Conservation (phyloP, 2,888 invertebrate genomes). For the Calliopum simillimum region DNA sequence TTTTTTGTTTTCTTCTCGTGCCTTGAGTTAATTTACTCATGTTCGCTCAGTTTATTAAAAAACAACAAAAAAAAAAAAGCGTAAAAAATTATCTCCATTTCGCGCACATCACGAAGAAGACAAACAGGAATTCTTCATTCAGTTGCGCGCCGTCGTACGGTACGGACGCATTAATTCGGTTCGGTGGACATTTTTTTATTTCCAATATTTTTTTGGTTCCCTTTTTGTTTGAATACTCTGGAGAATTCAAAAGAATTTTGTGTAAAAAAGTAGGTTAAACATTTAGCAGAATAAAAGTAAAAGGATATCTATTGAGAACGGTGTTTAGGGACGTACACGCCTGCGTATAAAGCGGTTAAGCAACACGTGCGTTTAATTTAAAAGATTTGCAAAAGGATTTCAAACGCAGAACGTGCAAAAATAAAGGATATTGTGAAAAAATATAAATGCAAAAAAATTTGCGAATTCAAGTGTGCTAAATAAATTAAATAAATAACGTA, state of each 20-base stretch:
- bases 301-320: not conserved
- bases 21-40: constrained; percentile 12
- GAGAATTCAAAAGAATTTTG: constrained; percentile 15
- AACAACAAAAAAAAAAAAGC: not conserved
- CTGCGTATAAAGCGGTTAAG: too few relatives aligned
- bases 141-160: constrained; percentile 67
- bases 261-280: constrained; percentile 22
- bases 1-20: constrained; percentile 8
- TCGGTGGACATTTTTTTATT: constrained; percentile 45
- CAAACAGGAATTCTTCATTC: constrained; percentile 60
- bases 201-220: constrained; percentile 28
- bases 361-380: too few relatives aligned
- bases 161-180: constrained; percentile 65
- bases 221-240: constrained; percentile 20
- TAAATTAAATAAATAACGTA: too few relatives aligned
- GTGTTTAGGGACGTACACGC: too few relatives aligned
- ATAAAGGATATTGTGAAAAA: too few relatives aligned
- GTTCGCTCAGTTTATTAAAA: constrained; percentile 9
- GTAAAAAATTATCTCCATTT: constrained; percentile 14
- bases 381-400: too few relatives aligned
- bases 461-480: too few relatives aligned
- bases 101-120: constrained; percentile 43
- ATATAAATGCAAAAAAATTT: too few relatives aligned
- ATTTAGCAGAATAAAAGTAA: not conserved
- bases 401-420: too few relatives aligned